Conservation (phyloP, 2,797 vertebrate species). For the Urocyon cinereoargenteus region DNA sequence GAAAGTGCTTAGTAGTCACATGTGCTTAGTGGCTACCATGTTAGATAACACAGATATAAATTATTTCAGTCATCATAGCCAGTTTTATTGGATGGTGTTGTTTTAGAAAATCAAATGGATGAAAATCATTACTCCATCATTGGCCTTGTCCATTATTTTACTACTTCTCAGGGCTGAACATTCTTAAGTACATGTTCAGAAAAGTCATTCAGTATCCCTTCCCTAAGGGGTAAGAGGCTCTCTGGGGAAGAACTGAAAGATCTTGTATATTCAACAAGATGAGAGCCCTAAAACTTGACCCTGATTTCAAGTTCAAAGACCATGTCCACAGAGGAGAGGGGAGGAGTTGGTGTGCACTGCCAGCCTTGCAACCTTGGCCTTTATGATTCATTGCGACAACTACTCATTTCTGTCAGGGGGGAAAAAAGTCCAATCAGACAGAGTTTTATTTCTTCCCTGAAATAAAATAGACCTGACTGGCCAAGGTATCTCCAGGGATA, state of each 20-base stretch:
- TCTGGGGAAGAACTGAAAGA: not conserved
- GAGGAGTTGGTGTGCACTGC: not conserved
- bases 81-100: not conserved
- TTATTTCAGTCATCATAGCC: not conserved
- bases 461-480: slow-evolving; percentile 79
- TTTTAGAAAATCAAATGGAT: not conserved
- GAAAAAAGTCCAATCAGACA: slow-evolving; percentile 72
- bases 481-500: slow-evolving; percentile 69
- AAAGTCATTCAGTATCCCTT: not conserved
- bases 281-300: not conserved
- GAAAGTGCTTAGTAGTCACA: not conserved
- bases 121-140: not conserved
- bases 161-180: not conserved
- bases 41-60: not conserved
- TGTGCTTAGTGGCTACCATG: not conserved
- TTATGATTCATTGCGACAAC: slow-evolving; percentile 58
- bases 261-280: not conserved
- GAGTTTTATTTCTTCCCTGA: slow-evolving; percentile 77
- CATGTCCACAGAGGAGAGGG: not conserved
- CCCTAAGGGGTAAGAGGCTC: not conserved
- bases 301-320: slow-evolving; percentile 35
- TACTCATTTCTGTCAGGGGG: slow-evolving; percentile 50
- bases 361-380: slow-evolving; percentile 36
- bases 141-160: not conserved
- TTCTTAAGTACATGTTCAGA: not conserved